Evolutionary conservation across 2,797 vertebrate species (phyloP), one percentile per base, ranked within the genome.

Genomic region (Eupleurogrammus muticus): DNA sequence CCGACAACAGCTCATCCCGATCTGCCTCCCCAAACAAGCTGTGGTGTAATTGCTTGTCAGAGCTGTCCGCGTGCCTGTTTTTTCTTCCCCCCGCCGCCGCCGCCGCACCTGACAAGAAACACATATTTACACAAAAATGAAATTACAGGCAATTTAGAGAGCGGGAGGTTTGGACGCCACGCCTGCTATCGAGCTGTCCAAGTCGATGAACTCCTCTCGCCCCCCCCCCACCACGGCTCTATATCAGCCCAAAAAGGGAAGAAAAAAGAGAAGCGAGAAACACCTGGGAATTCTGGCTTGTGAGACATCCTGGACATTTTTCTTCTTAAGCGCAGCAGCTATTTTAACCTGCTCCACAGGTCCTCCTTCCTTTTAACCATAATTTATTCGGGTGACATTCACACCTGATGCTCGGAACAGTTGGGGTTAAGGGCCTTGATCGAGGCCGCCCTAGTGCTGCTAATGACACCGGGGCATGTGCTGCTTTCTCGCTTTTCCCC

Each of bases 11-110:
- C 85, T 81, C 77, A 66, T 90, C 77, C 68, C 73, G 28, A 57
- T 75, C 77, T 77, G 74, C 77, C 77, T 75, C 81, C n/a, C 78
- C 60, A 78, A 83, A 91, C 89, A 70, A 70, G 79, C 79, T 2
- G 63, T 40, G 66, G 76, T 81, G 83, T 93, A 93, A 93, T 94
- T 92, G 91, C 87, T 87, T 94, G 93, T 93, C 92, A 91, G 82
- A 80, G 68, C 82, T 91, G 90, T 92, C 90, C 48, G 71, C 63
- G 38, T 53, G 75, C 67, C 77, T 82, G 87, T 84, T 88, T 82
- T 73, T 78, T 76, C 65, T 65, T 81, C 68, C 23, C 23, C 34
- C 84, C 54, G 64, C 70, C 70, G 70, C n/a, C n/a, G n/a, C n/a
- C n/a, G n/a, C n/a, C 73, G 66, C 75, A 84, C 81, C 86, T 90